phyloP scores from a whole-genome alignment of 2,888 invertebrate genomes.

The Aporophyla lueneburgensis region DNA sequence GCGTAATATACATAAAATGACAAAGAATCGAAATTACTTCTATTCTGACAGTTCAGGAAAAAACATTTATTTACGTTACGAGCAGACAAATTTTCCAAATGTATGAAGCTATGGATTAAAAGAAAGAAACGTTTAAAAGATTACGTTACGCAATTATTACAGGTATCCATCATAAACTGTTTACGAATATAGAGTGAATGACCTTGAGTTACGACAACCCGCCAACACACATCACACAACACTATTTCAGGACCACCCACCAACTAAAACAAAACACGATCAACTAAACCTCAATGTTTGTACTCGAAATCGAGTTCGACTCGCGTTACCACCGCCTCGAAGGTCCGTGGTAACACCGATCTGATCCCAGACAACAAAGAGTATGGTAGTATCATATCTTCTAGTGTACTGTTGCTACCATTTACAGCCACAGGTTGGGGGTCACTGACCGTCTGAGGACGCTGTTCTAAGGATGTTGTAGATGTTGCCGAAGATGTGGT shows the following conservation, averaged over 20 bases:
- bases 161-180: not conserved
- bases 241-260: slow-evolving; percentile 4
- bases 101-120: not conserved
- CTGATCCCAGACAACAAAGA: slow-evolving; percentile 68
- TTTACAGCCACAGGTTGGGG: slow-evolving; percentile 52
- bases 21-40: not conserved
- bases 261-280: slow-evolving; percentile 18
- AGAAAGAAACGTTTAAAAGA: too few relatives aligned
- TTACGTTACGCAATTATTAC: not conserved
- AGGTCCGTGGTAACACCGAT: slow-evolving; percentile 38
- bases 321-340: slow-evolving; percentile 20
- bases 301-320: slow-evolving; percentile 28
- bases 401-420: slow-evolving; percentile 47
- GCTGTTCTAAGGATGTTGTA: not conserved
- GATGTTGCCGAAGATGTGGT: slow-evolving; percentile 6
- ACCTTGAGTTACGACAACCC: not conserved
- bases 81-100: not conserved
- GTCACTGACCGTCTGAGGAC: slow-evolving; percentile 61
- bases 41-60: not conserved
- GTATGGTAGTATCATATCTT: slow-evolving; percentile 44
- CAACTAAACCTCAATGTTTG: slow-evolving; percentile 20
- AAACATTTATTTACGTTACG: not conserved
- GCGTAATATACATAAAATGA: too few relatives aligned
- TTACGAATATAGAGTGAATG: not conserved
- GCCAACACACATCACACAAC: not conserved